Evolutionary conservation across 2,113 vertebrate species (phyloP).

Genomic region (Chauna torquata): DNA sequence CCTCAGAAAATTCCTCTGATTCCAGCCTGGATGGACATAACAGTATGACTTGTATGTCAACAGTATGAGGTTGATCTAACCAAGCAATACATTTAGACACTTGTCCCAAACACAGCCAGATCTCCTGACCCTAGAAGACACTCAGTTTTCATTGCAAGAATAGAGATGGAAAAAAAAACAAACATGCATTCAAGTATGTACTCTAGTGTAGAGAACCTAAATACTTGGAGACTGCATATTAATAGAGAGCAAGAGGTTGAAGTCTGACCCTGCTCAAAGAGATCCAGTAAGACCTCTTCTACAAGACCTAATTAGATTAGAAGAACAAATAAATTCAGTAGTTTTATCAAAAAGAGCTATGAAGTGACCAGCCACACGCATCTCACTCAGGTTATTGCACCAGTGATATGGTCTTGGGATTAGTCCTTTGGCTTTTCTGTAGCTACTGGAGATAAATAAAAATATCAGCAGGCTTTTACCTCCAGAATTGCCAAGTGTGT

Average conservation of each 20-base stretch:
- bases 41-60: not conserved
- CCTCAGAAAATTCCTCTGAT: conserved; percentile 30
- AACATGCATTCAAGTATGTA: not conserved
- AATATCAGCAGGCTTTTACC: not conserved
- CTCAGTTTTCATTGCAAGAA: not conserved
- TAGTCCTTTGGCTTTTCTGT: not conserved
- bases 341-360: not conserved
- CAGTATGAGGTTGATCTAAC: not conserved
- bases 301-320: not conserved
- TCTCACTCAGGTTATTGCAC: not conserved
- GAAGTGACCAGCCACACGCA: not conserved
- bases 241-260: not conserved
- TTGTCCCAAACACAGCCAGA: not conserved
- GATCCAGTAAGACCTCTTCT: not conserved
- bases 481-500: not conserved
- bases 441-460: not conserved
- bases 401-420: rapidly evolving
- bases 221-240: not conserved
- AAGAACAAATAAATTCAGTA: not conserved
- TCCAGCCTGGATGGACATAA: not conserved
- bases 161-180: not conserved
- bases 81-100: not conserved
- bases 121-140: not conserved
- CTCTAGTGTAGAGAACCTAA: not conserved
- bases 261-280: not conserved